phyloP scores from a whole-genome alignment of 1,140 invertebrate species.

The Thaumatotibia leucotreta region DNA sequence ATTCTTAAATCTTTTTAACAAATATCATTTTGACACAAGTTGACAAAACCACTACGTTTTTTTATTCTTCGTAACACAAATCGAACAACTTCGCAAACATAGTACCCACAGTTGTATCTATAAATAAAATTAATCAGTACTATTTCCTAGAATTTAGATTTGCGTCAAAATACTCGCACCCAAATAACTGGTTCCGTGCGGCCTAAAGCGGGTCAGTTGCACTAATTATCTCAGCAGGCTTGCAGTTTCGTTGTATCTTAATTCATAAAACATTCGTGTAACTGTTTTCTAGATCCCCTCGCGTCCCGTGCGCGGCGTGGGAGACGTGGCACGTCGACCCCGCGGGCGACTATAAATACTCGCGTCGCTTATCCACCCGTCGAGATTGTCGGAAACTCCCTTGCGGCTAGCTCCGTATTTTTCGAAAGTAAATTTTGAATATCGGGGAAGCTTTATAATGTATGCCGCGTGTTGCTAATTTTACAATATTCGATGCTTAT shows the following conservation, averaged over 20 bases:
- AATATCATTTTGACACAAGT: no score
- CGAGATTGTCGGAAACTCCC: constrained; percentile 15
- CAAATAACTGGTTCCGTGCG: not conserved
- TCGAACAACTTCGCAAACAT: no score
- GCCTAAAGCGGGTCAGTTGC: not conserved
- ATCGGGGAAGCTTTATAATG: not conserved
- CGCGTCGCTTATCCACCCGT: constrained; percentile 51
- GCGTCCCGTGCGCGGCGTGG: constrained; percentile 48
- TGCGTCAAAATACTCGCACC: not conserved
- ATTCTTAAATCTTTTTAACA: no score
- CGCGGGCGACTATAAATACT: constrained; percentile 69
- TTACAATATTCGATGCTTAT: not conserved
- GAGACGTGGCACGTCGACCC: constrained; percentile 68
- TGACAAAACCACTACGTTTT: no score
- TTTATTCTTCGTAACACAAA: no score
- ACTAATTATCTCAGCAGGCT: constrained; percentile 3
- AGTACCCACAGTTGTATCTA: no score
- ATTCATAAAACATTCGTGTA: constrained; percentile 19
- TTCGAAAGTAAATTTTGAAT: constrained; percentile 2
- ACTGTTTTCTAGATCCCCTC: constrained; percentile 36
- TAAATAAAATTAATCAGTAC: not conserved
- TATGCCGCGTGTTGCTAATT: not conserved
- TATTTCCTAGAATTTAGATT: not conserved
- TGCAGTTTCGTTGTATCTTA: constrained; percentile 9
- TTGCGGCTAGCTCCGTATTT: constrained; percentile 9